Conservation (phyloP, 2,797 vertebrate species). For the Sus cebifrons region DNA sequence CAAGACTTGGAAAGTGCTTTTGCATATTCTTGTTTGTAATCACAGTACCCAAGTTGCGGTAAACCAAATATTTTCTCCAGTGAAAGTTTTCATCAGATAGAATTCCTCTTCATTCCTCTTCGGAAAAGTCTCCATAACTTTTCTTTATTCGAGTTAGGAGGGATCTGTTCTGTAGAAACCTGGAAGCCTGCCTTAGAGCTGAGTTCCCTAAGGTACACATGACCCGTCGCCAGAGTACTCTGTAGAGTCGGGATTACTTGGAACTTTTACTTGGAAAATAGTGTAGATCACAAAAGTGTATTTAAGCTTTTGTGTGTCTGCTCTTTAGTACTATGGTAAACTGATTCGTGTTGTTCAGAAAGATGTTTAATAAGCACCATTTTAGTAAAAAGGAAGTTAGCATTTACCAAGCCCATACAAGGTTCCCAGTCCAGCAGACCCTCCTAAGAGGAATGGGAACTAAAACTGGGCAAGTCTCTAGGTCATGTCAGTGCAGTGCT, state of each 20-base stretch:
- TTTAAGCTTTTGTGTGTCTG: slow-evolving; percentile 19
- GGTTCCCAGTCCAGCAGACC: not conserved
- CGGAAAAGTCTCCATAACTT: not conserved
- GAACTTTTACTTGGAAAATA: slow-evolving; percentile 4
- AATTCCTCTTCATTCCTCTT: not conserved
- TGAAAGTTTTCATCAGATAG: slow-evolving; percentile 43
- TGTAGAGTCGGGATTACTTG: not conserved
- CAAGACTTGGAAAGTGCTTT: slow-evolving; percentile 41
- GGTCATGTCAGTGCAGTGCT: not conserved
- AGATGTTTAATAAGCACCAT: not conserved
- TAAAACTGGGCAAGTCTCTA: not conserved
- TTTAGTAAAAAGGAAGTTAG: slow-evolving; percentile 47
- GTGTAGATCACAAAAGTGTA: slow-evolving; percentile 12
- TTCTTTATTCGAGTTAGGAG: slow-evolving; percentile 27
- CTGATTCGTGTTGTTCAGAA: not conserved
- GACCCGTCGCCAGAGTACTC: not conserved
- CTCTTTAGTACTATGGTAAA: slow-evolving; percentile 21
- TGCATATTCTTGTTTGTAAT: slow-evolving; percentile 46
- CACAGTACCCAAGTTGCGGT: not conserved
- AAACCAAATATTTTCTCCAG: slow-evolving; percentile 20
- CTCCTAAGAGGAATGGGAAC: not conserved
- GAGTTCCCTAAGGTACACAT: not conserved
- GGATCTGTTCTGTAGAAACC: slow-evolving; percentile 25
- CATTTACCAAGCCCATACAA: slow-evolving; percentile 3
- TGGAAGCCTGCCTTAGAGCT: not conserved